Base-by-base conservation (phyloP, 2,888 invertebrate genomes). In the Megastigmus dorsalis region DNA sequence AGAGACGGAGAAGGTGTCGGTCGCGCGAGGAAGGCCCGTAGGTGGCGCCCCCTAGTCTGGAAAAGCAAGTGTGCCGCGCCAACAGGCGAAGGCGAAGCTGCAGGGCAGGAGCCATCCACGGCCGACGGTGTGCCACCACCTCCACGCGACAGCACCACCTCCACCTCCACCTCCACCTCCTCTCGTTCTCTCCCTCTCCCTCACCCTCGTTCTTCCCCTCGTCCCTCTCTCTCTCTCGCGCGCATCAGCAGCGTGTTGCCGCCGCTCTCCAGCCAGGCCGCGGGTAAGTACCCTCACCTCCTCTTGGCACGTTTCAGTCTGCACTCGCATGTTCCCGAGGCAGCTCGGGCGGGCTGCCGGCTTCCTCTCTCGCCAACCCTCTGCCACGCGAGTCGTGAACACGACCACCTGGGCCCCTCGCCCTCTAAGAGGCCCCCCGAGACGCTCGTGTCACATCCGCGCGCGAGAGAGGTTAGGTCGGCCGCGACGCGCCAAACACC, bases 321-420 rank as follows among this genome's bases (percentile, higher is more conserved):
- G 87, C 86, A 87, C 85, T 86, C 86, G 87, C 86, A 86, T 87
- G 87, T 84, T 85, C 86, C 86, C 86, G 87, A 86, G 87, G 84
- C 83, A 84, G 83, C 82, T 85, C 80, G 81, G 76, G 81, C 83
- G 84, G 84, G 81, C 80, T 82, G 84, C 79, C 83, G 81, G 84
- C 83, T 83, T 83, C 83, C 85, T 84, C 85, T 84, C 83, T 82
- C 82, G 82, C 83, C 84, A 79, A 77, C 75, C 79, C 76, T n/a
- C 77, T 76, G 77, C 78, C 78, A 75, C 78, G 77, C 77, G 73
- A 63, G 75, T 70, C 77, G 76, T n/a, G n/a, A n/a, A n/a, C n/a
- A 79, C 80, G 78, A 66, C 66, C 68, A 78, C 78, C 72, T 78
- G 77, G 79, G 70, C 77, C n/a, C n/a, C 68, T 74, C 77, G 18